A percentile compares a stretch with the other conserved stretches of the same genome.
These are phyloP conservation scores for Corythaeola cristata DNA, from an alignment of 2,113 vertebrate genomes.

Conservation along the genomic window DNA sequence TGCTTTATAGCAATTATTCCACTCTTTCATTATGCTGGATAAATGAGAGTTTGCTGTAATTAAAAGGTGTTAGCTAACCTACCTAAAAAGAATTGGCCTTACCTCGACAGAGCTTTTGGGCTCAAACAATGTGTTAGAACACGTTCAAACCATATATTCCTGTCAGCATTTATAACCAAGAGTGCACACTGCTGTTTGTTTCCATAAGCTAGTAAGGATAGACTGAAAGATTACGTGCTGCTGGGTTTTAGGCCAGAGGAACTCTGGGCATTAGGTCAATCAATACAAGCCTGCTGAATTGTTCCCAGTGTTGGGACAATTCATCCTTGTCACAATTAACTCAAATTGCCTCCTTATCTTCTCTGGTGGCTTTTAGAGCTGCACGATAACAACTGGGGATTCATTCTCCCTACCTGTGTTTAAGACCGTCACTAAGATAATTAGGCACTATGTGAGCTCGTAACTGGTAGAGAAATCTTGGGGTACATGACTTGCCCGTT, in stretches of 20 bases:
- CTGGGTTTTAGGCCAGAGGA: background rate
- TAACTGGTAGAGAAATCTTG: background rate
- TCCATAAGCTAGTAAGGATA: background rate
- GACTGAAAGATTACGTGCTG: background rate
- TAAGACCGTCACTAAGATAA: background rate
- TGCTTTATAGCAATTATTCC: conserved; percentile 20
- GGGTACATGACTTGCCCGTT: background rate
- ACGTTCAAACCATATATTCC: background rate
- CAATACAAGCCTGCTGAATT: background rate
- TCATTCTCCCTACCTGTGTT: background rate
- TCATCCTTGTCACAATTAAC: background rate
- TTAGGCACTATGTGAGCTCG: background rate
- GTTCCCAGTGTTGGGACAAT: background rate
- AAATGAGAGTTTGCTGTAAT: conserved; percentile 3
- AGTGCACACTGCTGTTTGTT: background rate
- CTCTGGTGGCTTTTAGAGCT: background rate
- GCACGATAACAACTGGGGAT: background rate
- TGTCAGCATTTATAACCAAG: background rate
- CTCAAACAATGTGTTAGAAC: background rate
- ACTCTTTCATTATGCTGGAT: background rate
- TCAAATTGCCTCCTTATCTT: background rate
- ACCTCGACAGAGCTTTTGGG: background rate
- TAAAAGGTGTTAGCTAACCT: conserved; percentile 11
- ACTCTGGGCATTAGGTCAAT: background rate
- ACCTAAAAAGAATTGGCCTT: background rate